Base-by-base conservation (phyloP, 2,113 vertebrate genomes). In the Diphyllodes magnificus region DNA sequence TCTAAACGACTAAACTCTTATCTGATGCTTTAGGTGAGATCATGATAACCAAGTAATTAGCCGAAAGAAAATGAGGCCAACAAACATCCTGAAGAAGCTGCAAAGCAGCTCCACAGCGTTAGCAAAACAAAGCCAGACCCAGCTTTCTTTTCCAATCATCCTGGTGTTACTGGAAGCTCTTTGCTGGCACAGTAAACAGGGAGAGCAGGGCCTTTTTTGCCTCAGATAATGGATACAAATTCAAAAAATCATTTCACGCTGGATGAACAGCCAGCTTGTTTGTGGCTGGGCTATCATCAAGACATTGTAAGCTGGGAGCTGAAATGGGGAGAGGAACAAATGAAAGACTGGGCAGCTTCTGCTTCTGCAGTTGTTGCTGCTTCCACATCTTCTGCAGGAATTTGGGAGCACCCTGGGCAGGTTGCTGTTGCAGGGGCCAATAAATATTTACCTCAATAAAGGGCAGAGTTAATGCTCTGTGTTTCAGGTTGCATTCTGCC, bases 181-280 rank as follows among this genome's bases (percentile, higher is more conserved):
- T 65, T 42, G 56, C 91, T 66, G 49, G 51, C 71, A 65, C 60
- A 40, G 60, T 19, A 53, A 87, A 51, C 86, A 78, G 49, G 33
- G 64, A 6, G 24, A 94, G 77, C 16, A 4, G 40, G 24, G 21
- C 54, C 51, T 73, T 60, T 91, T 39, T 70, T 87, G 35, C 42
- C 27, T 56, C 59, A 33, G 63, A 89, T 85, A 96, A 92, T 91
- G 81, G 86, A 56, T 5, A 50, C 68, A 53, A 86, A 88, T 93
- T 65, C 25, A 18, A 79, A 66, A 80, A 66, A 91, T 91, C 77
- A 95, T 97, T 96, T 96, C 96, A 97, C 31, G 28, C 54, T 66
- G 70, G 39, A 4, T 96, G 94, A 81, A 40, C 96, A 95, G 91
- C 24, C 91, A 90, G 28, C 80, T 82, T 82, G 21, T 94, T 88